Base-by-base conservation (phyloP, 2,888 invertebrate species). In the Drosophila mayaguana region DNA sequence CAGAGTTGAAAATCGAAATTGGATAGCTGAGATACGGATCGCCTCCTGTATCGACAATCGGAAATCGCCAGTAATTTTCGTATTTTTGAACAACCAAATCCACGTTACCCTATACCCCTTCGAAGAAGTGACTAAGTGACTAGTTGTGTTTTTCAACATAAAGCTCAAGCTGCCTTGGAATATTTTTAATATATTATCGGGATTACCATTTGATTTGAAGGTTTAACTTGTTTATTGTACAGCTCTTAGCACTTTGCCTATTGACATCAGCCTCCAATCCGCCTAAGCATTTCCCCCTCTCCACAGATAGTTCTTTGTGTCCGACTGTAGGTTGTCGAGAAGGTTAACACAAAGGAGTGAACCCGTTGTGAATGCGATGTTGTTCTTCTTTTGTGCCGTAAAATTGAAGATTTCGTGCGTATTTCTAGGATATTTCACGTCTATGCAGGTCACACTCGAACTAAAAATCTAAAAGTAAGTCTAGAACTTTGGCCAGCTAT, bases 401-500 rank as follows among this genome's bases (percentile, higher is more conserved):
- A 9, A 25, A 16, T 46, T 16, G 25, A 46, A 43, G 7, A 14
- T 45, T 7, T 45, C 7, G 14, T 56, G 48, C 25, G 34, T 32
- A 48, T 20, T 22, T 28, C 28, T 36, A 40, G 69, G 28, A 14
- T 72, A 50, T 66, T 18, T 43, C n/a, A 38, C 62, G 14, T 34
- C 8, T 46, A 66, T 79, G 75, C 70, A 45, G 22, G n/a, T 53
- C 12, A 40, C 16, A n/a, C 18, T 28, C 16, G 40, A 51, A 56
- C 42, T 63, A 45, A 57, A 50, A 45, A 18, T 32, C n/a, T 18
- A 57, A 50, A 62, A 54, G 50, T 50, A 6, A 43, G 63, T 50
- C 42, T 51, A 32, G 48, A 82, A 66, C 62, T 74, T 74, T 64
- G 28, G 36, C 48, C 55, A 51, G 68, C 64, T 76, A 82, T 79